A percentile compares a stretch with the other conserved stretches of the same genome.
phyloP scores from a whole-genome alignment of 1,140 invertebrate species.

The Caenorhabditis elegans region DNA sequence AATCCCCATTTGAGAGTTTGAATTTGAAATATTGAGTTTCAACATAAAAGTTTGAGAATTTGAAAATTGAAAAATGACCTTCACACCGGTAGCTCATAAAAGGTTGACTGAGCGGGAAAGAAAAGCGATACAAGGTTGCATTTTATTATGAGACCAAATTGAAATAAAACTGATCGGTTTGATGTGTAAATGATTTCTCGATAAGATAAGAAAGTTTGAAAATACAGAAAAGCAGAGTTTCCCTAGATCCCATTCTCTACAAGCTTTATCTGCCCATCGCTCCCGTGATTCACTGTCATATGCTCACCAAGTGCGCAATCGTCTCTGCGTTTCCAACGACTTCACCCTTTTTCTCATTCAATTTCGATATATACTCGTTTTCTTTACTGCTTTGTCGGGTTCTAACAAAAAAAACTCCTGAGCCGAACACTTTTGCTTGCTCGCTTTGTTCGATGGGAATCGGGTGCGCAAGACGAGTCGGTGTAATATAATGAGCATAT shows the following conservation, averaged over 20 bases:
- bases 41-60: not conserved
- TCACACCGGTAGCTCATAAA: not conserved
- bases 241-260: too few species aligned
- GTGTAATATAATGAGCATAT: slow-evolving; percentile 33
- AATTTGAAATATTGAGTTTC: not conserved
- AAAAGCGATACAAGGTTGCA: not conserved
- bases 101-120: not conserved
- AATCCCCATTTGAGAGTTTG: not conserved
- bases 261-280: not conserved
- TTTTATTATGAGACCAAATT: not conserved
- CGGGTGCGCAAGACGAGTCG: slow-evolving; percentile 15
- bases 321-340: not conserved
- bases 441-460: slow-evolving; percentile 14
- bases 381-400: slow-evolving; percentile 20
- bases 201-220: not conserved
- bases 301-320: slow-evolving; percentile 12
- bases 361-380: slow-evolving; percentile 27
- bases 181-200: slow-evolving; percentile 1
- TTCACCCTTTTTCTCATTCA: not conserved
- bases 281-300: slow-evolving; percentile 9
- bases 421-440: slow-evolving; percentile 18
- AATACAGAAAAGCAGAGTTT: too few species aligned
- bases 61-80: not conserved
- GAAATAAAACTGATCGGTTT: not conserved
- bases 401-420: not conserved